A percentile compares a stretch with the other conserved stretches of the same genome.
Conservation (phyloP, 2,888 invertebrate genomes). For the Oscheius myriophilus region DNA sequence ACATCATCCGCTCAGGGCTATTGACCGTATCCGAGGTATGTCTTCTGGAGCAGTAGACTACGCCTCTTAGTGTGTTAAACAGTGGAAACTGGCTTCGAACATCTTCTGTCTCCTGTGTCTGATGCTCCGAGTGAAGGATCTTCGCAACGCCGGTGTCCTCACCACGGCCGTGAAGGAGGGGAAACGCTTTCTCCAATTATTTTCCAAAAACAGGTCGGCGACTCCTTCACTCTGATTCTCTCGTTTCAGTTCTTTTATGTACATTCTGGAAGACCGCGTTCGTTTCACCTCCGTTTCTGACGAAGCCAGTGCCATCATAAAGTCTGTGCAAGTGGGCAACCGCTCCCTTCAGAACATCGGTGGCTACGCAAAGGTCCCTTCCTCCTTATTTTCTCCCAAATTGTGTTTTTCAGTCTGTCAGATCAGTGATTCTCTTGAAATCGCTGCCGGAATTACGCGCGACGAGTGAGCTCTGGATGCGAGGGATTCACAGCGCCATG, state of each 20-base stretch:
- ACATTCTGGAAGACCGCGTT: conserved; percentile 33
- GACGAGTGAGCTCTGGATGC: conserved; percentile 42
- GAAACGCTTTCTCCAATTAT: conserved; percentile 41
- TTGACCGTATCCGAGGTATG: conserved; percentile 26
- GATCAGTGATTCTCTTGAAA: conserved; percentile 40
- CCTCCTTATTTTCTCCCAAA: neutral
- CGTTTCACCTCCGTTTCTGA: conserved; percentile 3
- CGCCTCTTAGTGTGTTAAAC: conserved; percentile 27
- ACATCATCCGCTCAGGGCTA: conserved; percentile 14
- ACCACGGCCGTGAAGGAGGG: conserved; percentile 48
- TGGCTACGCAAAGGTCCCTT: conserved; percentile 43
- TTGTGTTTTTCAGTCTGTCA: conserved; percentile 35
- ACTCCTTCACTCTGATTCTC: neutral
- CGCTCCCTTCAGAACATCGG: conserved; percentile 47
- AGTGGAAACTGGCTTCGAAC: conserved; percentile 42
- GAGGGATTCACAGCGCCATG: conserved; percentile 45
- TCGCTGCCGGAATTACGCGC: conserved; percentile 46
- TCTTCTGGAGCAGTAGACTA: neutral
- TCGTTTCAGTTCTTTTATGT: conserved; percentile 41
- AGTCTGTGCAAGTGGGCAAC: conserved; percentile 46
- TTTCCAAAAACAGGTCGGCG: conserved; percentile 41
- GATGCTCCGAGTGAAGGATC: conserved; percentile 40
- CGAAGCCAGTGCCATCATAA: conserved; percentile 35
- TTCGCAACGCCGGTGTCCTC: conserved; percentile 39
- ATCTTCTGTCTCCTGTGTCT: conserved; percentile 45